Percentiles rank a stretch among this genome's conserved stretches.
These are phyloP conservation scores for Priocnemis perturbator DNA, from an alignment of 2,888 invertebrate species.

Conservation along the genomic window DNA sequence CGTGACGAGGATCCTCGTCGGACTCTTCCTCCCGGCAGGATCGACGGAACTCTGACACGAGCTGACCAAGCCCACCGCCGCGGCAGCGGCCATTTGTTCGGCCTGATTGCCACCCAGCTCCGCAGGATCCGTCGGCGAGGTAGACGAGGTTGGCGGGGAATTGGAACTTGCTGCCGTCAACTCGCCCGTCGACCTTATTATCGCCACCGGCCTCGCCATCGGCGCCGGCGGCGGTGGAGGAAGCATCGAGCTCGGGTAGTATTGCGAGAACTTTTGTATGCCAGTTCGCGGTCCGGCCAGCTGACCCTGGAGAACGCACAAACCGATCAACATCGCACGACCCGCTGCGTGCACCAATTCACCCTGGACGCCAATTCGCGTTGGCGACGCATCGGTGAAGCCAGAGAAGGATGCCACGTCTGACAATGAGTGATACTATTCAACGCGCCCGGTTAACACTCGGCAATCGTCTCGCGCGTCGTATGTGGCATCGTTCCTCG, in stretches of 20 bases:
- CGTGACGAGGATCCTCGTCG: conserved; percentile 74
- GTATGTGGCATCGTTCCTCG: too few species aligned
- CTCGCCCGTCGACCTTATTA: conserved; percentile 91
- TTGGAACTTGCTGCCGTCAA: conserved; percentile 79
- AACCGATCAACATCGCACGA: conserved; percentile 71
- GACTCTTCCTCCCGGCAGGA: conserved; percentile 70
- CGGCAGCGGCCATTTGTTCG: conserved; percentile 73
- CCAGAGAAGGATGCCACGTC: too few species aligned
- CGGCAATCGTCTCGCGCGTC: too few species aligned
- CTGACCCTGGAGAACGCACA: conserved; percentile 76
- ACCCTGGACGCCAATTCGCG: conserved; percentile 51
- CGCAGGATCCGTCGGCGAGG: conserved; percentile 70
- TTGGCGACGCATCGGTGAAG: too few species aligned
- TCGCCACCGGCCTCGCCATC: conserved; percentile 97
- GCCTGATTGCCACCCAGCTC: conserved; percentile 69
- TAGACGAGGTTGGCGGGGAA: conserved; percentile 80
- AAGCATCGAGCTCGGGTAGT: conserved; percentile 94
- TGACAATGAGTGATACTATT: too few species aligned
- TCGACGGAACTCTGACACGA: conserved; percentile 71
- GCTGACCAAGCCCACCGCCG: conserved; percentile 71
- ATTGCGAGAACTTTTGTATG: conserved; percentile 82
- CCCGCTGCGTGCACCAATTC: conserved; percentile 64
- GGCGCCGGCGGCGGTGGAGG: conserved; percentile 96
- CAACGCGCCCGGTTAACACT: too few species aligned
- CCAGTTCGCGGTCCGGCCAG: conserved; percentile 75